Evolutionary conservation across 2,888 invertebrate genomes (phyloP).

Genomic region (Cabera pusaria): DNA sequence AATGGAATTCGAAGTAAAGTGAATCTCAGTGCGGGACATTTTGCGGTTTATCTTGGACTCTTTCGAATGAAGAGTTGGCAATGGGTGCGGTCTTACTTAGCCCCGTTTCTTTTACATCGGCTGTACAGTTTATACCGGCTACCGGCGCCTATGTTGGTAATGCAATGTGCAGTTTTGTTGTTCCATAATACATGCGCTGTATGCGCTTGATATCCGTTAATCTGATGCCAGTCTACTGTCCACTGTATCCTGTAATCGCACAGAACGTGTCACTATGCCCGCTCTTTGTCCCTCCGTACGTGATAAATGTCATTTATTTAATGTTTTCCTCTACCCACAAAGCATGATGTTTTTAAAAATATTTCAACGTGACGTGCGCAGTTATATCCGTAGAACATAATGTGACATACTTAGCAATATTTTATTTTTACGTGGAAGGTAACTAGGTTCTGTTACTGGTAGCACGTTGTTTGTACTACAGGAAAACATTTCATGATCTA

Average conservation of each 20-base stretch:
- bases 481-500: no score
- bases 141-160: conserved; percentile 1
- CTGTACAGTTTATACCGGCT: conserved; percentile 2
- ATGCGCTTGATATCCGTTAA: conserved; percentile 21
- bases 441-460: no score
- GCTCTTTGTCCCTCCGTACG: no score
- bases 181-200: conserved; percentile 3
- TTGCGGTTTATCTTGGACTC: no score
- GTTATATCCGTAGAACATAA: no score
- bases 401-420: no score
- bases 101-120: conserved; percentile 11
- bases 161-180: conserved; percentile 9
- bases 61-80: conserved; percentile 10
- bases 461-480: no score
- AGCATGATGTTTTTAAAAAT: background rate
- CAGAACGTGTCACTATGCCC: conserved; percentile 1
- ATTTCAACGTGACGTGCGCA: no score
- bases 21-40: no score
- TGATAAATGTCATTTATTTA: background rate
- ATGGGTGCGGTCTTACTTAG: conserved; percentile 17
- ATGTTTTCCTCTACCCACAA: conserved; percentile 1
- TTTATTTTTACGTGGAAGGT: no score
- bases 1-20: conserved; percentile 5
- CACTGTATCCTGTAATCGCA: conserved; percentile 15
- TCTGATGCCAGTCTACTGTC: conserved; percentile 6